Evolutionary conservation across 2,888 invertebrate genomes (phyloP).

Genomic region (Phalera bucephala): DNA sequence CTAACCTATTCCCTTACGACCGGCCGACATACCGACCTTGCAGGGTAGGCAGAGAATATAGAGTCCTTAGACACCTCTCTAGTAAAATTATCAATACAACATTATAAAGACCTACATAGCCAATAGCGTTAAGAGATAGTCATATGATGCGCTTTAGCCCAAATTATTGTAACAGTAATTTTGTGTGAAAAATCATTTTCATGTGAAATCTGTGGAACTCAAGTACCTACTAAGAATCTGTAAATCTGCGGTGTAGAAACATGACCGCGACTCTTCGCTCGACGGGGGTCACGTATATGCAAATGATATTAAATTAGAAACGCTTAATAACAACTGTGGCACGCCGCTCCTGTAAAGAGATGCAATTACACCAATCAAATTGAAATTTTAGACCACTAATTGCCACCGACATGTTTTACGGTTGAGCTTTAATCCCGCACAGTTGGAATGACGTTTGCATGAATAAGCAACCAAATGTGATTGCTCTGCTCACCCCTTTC

Average conservation of each 20-base stretch:
- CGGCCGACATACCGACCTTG: too few relatives aligned
- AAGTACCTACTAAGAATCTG: too few relatives aligned
- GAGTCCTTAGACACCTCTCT: too few relatives aligned
- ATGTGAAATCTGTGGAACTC: too few relatives aligned
- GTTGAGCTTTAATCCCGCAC: constrained; percentile 47
- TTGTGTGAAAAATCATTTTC: too few relatives aligned
- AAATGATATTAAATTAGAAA: constrained; percentile 82
- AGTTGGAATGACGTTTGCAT: constrained; percentile 24
- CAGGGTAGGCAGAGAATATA: too few relatives aligned
- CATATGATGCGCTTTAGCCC: too few relatives aligned
- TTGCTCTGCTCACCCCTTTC: constrained; percentile 17
- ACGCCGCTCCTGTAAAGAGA: constrained; percentile 69
- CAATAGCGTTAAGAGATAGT: too few relatives aligned
- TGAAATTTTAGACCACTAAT: constrained; percentile 78
- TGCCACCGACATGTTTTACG: constrained; percentile 73
- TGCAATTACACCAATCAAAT: constrained; percentile 83
- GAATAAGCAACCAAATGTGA: constrained; percentile 18
- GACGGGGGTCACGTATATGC: constrained; percentile 77
- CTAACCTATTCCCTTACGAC: too few relatives aligned
- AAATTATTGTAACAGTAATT: too few relatives aligned
- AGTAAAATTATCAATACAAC: too few relatives aligned
- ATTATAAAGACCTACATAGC: too few relatives aligned
- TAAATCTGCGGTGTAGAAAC: constrained; percentile 11
- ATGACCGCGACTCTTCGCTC: constrained; percentile 16
- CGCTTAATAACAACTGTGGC: constrained; percentile 82